Percentiles rank a stretch among this genome's conserved stretches.
These are phyloP conservation scores for Alloscopus bannaensis DNA, from an alignment of 2,888 invertebrate species.

Conservation along the genomic window DNA sequence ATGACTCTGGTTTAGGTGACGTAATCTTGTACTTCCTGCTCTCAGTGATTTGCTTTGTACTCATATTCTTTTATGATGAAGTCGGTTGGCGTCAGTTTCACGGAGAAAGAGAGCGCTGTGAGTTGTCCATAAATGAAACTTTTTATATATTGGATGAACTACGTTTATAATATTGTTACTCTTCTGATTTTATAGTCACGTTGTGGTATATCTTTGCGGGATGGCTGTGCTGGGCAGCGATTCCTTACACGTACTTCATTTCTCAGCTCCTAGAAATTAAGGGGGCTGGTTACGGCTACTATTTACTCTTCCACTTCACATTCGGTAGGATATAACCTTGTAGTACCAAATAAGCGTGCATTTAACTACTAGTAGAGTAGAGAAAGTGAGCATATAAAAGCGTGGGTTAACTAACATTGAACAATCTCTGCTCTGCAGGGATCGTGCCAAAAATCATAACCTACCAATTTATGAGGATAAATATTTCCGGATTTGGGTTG, in stretches of 20 bases:
- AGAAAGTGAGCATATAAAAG: no score
- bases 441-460: slow-evolving; percentile 57
- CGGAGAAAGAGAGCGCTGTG: slow-evolving; percentile 34
- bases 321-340: slow-evolving; percentile 34
- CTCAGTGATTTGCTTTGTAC: slow-evolving; percentile 21
- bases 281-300: slow-evolving; percentile 35
- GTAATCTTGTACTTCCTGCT: slow-evolving; percentile 25
- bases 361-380: no score
- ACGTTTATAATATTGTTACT: background rate
- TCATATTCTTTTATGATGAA: slow-evolving; percentile 36
- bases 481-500: background rate
- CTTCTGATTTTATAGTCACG: slow-evolving; percentile 2
- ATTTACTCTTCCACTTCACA: slow-evolving; percentile 40
- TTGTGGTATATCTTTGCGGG: slow-evolving; percentile 26
- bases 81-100: slow-evolving; percentile 34
- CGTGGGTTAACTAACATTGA: no score
- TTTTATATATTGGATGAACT: background rate
- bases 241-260: slow-evolving; percentile 58
- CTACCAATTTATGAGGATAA: slow-evolving; percentile 37
- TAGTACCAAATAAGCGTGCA: no score
- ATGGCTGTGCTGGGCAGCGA: slow-evolving; percentile 58
- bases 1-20: slow-evolving; percentile 35
- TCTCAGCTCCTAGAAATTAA: background rate
- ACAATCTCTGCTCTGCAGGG: slow-evolving; percentile 34
- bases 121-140: slow-evolving; percentile 14